phyloP scores from a whole-genome alignment of 2,797 vertebrate genomes.

The Xenentodon cancila region DNA sequence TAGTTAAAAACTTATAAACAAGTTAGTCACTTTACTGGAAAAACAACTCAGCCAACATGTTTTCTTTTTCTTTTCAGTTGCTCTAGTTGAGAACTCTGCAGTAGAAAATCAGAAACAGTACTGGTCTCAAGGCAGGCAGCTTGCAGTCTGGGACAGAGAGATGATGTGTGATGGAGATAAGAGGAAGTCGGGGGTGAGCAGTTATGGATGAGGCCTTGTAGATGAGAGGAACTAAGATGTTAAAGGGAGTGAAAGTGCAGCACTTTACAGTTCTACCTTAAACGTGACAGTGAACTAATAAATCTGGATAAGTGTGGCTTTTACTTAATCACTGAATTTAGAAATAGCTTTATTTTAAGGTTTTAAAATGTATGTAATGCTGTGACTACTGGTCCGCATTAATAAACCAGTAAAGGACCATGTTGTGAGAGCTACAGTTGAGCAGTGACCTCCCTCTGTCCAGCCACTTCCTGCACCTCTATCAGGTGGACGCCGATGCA shows the following conservation, averaged over 20 bases:
- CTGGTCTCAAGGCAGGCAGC: constrained; percentile 6
- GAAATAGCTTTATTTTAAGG: background rate
- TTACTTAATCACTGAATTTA: constrained; percentile 1
- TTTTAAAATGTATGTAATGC: background rate
- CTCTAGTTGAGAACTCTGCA: background rate
- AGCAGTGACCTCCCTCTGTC: no score
- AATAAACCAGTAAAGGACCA: no score
- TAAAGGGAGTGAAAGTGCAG: background rate
- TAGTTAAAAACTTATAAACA: no score
- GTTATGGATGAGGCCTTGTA: background rate
- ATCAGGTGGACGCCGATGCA: no score
- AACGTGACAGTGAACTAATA: background rate
- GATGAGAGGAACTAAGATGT: background rate
- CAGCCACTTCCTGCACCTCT: no score
- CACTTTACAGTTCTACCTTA: constrained; percentile 3
- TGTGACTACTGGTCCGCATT: background rate
- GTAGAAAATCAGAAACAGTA: constrained; percentile 5
- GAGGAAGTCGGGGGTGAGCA: background rate
- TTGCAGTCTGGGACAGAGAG: constrained; percentile 14
- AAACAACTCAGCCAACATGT: no score
- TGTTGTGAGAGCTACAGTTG: no score
- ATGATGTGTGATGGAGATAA: constrained; percentile 7
- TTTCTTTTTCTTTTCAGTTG: no score
- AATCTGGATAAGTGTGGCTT: background rate
- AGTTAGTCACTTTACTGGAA: no score